Evolutionary conservation across 2,797 vertebrate genomes (phyloP).

Genomic region (Amazona ochrocephala): DNA sequence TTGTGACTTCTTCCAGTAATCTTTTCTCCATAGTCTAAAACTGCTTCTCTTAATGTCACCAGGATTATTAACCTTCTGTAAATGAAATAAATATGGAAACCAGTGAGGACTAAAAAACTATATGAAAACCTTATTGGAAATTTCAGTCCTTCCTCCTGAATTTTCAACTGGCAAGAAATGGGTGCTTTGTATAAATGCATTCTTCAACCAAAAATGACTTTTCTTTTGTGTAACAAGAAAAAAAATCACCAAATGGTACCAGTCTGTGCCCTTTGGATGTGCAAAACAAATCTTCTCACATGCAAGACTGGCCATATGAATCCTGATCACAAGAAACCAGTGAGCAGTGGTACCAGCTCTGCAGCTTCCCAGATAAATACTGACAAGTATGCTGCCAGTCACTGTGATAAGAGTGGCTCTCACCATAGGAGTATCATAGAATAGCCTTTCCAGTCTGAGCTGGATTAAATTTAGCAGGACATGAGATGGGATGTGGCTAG

Average conservation of each 20-base stretch:
- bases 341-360: rapidly evolving
- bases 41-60: not conserved
- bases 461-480: not conserved
- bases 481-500: not conserved
- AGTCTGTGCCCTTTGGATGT: not conserved
- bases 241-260: not conserved
- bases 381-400: not conserved
- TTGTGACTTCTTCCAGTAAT: not conserved
- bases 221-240: not conserved
- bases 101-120: not conserved
- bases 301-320: not conserved
- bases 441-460: not conserved
- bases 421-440: not conserved
- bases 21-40: not conserved
- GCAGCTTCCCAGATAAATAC: not conserved
- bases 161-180: not conserved
- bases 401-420: not conserved
- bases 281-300: not conserved
- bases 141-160: not conserved
- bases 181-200: not conserved
- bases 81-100: not conserved
- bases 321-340: not conserved
- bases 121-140: not conserved
- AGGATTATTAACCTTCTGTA: not conserved
- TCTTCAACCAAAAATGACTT: not conserved